Conservation (phyloP, 2,888 invertebrate species). For the Acronicta aceris region DNA sequence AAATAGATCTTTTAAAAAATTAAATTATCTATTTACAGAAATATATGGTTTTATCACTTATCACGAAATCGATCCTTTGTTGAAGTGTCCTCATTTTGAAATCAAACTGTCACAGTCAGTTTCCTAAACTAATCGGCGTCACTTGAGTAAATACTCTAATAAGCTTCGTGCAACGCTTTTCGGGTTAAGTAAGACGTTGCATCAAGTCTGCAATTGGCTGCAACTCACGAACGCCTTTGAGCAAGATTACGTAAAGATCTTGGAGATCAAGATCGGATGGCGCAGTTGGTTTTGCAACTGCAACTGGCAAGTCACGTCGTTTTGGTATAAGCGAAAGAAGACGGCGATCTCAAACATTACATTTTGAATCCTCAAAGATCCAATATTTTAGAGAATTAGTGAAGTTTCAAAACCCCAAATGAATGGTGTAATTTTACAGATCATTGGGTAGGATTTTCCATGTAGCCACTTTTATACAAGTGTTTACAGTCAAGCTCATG, state of each 20-base stretch:
- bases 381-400: background rate
- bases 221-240: constrained; percentile 35
- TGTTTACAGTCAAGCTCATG: no score
- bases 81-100: constrained; percentile 24
- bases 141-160: constrained; percentile 39
- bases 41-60: no score
- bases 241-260: constrained; percentile 32
- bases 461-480: background rate
- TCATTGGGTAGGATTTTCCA: background rate
- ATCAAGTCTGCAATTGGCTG: constrained; percentile 35
- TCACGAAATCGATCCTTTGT: constrained; percentile 16
- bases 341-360: constrained; percentile 1
- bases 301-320: constrained; percentile 31
- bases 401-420: background rate
- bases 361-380: background rate
- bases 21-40: no score
- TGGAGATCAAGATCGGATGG: constrained; percentile 55
- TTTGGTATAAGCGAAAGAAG: constrained; percentile 19
- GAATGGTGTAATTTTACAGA: no score
- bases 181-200: constrained; percentile 51
- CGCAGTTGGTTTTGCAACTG: constrained; percentile 37
- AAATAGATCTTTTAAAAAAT: no score
- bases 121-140: constrained; percentile 25
- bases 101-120: constrained; percentile 29
- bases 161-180: constrained; percentile 20